Base-by-base conservation (phyloP, 2,888 invertebrate genomes). In the Leptothorax acervorum region DNA sequence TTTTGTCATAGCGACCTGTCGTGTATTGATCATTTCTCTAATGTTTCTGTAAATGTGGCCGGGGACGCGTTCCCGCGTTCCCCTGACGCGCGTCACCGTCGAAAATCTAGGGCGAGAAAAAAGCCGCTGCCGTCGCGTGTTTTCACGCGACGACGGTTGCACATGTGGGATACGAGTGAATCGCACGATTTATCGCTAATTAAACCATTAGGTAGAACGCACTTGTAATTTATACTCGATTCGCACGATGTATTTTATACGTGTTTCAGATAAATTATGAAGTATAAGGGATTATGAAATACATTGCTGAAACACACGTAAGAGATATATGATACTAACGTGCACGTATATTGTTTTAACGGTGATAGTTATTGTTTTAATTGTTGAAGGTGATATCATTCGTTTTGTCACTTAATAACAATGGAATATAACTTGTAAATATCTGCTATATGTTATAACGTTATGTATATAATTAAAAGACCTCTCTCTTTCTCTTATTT, bases 1-100 rank as follows among this genome's bases (percentile, higher is more conserved):
- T 81, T 81, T 81, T 73, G 79, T 71, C 60, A 60, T 62, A 73
- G 73, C 79, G 71, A 81, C 71, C 42, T 70, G 79, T 71, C 79
- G 73, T 48, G 79, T 71, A 81, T 81, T 60, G 79, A 81, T 81
- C 73, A 81, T 60, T 68, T 31, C 66, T 60, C 48, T 81, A 81
- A 81, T 71, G 60, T 48, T 81, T 81, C 71, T 51, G 73, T 35
- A 81, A 81, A 81, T 71, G 73, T 62, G 57, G 12, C 35, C 48
- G 71, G 53, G 76, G 31, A 31, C 53, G 18, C 65, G 18, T 63
- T 39, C 62, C 35, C 65, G 76, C 76, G 53, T 42, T 48, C 28
- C 39, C 63, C 15, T 35, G 48, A 2, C 9, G 35, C 35, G 62
- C 35, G 35, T 35, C 48, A 68, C 11, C 71, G 73, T 60, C 35